Evolutionary conservation across 2,113 vertebrate genomes (phyloP).

Genomic region (Amphilophus citrinellus): DNA sequence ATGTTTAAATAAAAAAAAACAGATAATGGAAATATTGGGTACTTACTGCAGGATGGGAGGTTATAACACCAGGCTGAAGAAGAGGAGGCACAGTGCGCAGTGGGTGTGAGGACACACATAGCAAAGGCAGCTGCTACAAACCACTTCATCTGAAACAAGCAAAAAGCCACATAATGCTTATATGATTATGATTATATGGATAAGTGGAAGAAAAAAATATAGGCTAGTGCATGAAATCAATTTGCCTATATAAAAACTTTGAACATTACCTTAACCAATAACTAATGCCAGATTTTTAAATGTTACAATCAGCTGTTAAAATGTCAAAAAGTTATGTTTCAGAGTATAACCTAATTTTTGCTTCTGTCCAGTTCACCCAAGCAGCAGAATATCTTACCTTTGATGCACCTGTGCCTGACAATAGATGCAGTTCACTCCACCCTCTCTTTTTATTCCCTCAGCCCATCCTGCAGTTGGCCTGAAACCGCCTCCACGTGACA

Average conservation of each 20-base stretch:
- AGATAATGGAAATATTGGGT: background rate
- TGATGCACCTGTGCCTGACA: background rate
- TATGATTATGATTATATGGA: background rate
- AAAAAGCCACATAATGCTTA: background rate
- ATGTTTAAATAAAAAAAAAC: background rate
- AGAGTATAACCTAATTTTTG: background rate
- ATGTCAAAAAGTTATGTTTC: background rate
- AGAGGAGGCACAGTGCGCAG: background rate
- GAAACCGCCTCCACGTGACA: background rate
- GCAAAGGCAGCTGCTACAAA: slow-evolving; percentile 6
- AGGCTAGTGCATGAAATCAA: too few species aligned
- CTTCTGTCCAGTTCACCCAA: background rate
- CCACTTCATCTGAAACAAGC: slow-evolving; percentile 40
- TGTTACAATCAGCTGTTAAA: background rate
- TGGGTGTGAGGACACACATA: slow-evolving; percentile 10
- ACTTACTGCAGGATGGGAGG: slow-evolving; percentile 56
- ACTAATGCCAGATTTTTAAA: background rate
- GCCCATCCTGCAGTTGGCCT: background rate
- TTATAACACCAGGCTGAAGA: slow-evolving; percentile 68
- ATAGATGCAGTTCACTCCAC: background rate
- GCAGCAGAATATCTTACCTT: slow-evolving; percentile 42
- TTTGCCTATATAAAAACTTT: background rate
- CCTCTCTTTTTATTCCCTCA: slow-evolving; percentile 26
- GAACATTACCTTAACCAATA: background rate
- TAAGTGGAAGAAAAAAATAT: background rate